Conservation (phyloP, 2,113 vertebrate genomes). For the Lampris incognitus region DNA sequence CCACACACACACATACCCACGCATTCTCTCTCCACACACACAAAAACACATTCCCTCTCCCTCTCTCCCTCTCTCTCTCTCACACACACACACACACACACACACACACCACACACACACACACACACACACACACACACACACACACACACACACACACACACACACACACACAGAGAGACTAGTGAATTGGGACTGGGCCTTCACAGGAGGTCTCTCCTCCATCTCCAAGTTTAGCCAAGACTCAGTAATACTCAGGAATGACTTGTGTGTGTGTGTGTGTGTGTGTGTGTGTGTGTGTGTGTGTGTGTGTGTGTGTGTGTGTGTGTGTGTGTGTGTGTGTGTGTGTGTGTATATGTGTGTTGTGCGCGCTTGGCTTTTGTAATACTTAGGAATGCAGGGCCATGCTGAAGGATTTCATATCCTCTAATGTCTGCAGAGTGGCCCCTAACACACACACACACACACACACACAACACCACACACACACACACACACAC, state of each 20-base stretch:
- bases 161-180: slow-evolving; percentile 1
- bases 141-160: slow-evolving; percentile 27
- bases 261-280: slow-evolving; percentile 12
- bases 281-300: slow-evolving; percentile 13
- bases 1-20: too few relatives aligned
- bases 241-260: slow-evolving; percentile 25
- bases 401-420: slow-evolving; percentile 44
- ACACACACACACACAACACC: slow-evolving; percentile 15
- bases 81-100: background rate
- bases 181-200: slow-evolving; percentile 27
- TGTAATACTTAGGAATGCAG: slow-evolving; percentile 57
- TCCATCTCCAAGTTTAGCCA: slow-evolving; percentile 50
- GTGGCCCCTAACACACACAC: slow-evolving; percentile 17
- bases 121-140: background rate
- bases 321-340: slow-evolving; percentile 16
- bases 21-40: too few relatives aligned
- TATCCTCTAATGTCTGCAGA: slow-evolving; percentile 36
- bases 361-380: slow-evolving; percentile 17
- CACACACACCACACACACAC: background rate
- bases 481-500: background rate
- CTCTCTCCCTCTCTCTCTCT: too few relatives aligned
- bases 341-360: slow-evolving; percentile 17
- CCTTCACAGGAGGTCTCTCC: slow-evolving; percentile 50
- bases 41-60: too few relatives aligned
- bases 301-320: background rate